Evolutionary conservation across 2,113 vertebrate genomes (phyloP), one percentile per base, ranked within the genome.

Genomic region (Camelus dromedarius): DNA sequence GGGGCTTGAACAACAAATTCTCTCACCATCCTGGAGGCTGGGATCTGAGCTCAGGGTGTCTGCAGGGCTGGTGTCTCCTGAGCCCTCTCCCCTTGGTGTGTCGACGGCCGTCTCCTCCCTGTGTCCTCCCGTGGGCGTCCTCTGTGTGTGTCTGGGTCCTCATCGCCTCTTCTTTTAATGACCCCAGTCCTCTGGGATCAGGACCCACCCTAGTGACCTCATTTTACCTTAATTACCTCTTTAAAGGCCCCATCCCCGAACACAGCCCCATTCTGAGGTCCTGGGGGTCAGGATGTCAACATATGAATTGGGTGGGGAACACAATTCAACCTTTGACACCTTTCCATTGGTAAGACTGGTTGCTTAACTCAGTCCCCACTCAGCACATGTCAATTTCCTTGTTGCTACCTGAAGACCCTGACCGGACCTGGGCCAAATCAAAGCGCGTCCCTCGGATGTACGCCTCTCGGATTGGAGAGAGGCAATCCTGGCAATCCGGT

Each of bases 401-500:
- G 10, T 35, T 70, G 10, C 10, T 28, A 6, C 3, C 11, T 5
- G 1, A 46, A 60, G 15, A 14, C 24, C 8, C 13, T 26, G 62
- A 56, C 9, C 13, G 24, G 4, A 46, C 8, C 64, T 13, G 22
- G 20, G 22, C 22, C 12, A 13, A 13, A 35, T 48, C 7, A 2
- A 3, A 60, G 22, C 30, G 2, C 5, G 19, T 72, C 15, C 15
- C 24, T 4, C 2, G 5, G 15, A 26, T 9, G 6, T 14, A 48
- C 1, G 5, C 6, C 38, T 5, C 8, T 6, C 6, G 6, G 66
- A 26, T 10, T 10, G 38, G 22, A 19, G 3, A 28, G 52, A 48
- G 7, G 1, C 1, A 81, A 4, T 2, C 1, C n/a, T 8, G 2
- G 20, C 10, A 1, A 46, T 48, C 24, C 8, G 7, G 6, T 26